These are phyloP conservation scores for Eubasilissa splendida DNA, from an alignment of 2,888 invertebrate genomes.

Conservation along the genomic window DNA sequence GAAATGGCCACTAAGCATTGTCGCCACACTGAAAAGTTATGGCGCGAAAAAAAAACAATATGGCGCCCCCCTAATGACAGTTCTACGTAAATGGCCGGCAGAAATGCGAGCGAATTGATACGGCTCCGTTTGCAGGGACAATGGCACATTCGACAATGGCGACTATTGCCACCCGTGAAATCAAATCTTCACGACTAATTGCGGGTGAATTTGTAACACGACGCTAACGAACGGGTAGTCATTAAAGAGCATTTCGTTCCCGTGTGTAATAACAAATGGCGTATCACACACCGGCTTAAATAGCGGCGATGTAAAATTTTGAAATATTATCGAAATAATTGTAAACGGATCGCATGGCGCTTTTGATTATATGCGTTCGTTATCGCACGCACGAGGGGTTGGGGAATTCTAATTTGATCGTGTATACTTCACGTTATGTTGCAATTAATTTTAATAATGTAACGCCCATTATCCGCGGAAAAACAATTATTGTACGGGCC, in stretches of 20 bases:
- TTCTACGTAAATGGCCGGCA: constrained; percentile 19
- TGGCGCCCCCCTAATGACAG: constrained; percentile 34
- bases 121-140: constrained; percentile 30
- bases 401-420: no score
- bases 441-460: no score
- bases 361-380: neutral
- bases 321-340: constrained; percentile 13
- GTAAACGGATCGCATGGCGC: constrained; percentile 10
- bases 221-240: constrained; percentile 35
- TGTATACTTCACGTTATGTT: no score
- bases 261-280: constrained; percentile 23
- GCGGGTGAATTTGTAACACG: constrained; percentile 37
- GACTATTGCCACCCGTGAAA: constrained; percentile 28
- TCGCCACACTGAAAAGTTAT: constrained; percentile 31
- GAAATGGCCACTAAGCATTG: constrained; percentile 33
- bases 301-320: neutral
- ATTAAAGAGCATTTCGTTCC: constrained; percentile 25
- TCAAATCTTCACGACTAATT: constrained; percentile 43
- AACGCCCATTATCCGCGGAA: no score
- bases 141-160: constrained; percentile 35
- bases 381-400: no score
- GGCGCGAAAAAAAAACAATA: constrained; percentile 39
- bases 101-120: constrained; percentile 39
- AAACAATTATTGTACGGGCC: no score
- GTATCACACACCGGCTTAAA: neutral